Evolutionary conservation across 2,113 vertebrate genomes (phyloP).

Genomic region (Sebastes schlegelii): DNA sequence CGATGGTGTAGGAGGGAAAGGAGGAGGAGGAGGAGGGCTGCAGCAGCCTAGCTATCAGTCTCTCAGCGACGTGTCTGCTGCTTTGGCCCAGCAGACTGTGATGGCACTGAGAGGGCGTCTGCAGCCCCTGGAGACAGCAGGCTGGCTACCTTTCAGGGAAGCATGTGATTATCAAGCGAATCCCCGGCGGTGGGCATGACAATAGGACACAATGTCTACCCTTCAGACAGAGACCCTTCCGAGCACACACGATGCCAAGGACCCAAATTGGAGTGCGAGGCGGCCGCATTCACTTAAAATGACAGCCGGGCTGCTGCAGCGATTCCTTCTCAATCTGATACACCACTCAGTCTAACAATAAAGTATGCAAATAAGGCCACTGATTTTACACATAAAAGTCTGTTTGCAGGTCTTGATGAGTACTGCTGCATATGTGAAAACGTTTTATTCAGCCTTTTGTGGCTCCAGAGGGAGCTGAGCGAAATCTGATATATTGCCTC

Average conservation of each 20-base stretch:
- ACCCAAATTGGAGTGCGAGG: constrained; percentile 26
- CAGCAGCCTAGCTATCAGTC: constrained; percentile 58
- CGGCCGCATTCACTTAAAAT: constrained; percentile 13
- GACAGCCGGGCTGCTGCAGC: constrained; percentile 4
- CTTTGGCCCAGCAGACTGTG: constrained; percentile 52
- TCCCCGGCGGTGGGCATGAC: constrained; percentile 27
- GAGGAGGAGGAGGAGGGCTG: constrained; percentile 46
- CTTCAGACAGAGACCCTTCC: constrained; percentile 16
- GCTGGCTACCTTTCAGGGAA: constrained; percentile 48
- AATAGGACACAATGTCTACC: constrained; percentile 40
- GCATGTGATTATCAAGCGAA: constrained; percentile 67
- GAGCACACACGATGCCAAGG: not conserved
- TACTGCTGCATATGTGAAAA: not conserved
- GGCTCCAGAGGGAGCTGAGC: not conserved
- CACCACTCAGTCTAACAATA: not conserved
- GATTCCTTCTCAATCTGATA: not conserved
- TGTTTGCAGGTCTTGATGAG: not conserved
- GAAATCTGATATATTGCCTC: not conserved
- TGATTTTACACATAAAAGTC: not conserved
- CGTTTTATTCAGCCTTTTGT: not conserved
- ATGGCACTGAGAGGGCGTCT: constrained; percentile 47
- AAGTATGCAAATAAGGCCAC: not conserved
- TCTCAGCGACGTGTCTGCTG: constrained; percentile 40
- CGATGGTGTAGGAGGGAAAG: constrained; percentile 16
- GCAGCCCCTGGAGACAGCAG: constrained; percentile 64